phyloP scores from a whole-genome alignment of 1,140 invertebrate species.

The Augochlora pura region DNA sequence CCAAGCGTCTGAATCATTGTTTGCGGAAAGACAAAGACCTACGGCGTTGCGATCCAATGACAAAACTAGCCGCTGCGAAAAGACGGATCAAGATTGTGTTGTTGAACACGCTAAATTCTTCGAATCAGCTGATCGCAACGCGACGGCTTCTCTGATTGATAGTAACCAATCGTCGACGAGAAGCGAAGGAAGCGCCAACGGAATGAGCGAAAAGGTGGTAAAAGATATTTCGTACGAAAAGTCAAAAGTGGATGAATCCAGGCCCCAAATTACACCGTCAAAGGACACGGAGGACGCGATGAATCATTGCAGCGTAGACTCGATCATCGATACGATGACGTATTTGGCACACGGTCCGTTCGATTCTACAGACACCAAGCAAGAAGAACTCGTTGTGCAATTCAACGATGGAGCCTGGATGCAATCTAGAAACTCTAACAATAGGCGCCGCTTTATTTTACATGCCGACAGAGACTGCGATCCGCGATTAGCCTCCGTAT shows the following conservation, averaged over 20 bases:
- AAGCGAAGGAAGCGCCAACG: background rate
- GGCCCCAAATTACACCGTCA: background rate
- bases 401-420: background rate
- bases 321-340: slow-evolving; percentile 31
- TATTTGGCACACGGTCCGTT: slow-evolving; percentile 37
- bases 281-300: background rate
- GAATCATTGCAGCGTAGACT: background rate
- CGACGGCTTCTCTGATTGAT: background rate
- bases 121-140: background rate
- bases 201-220: slow-evolving; percentile 16
- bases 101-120: background rate
- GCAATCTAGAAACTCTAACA: background rate
- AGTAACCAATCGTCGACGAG: background rate
- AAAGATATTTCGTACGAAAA: slow-evolving; percentile 30
- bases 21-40: background rate
- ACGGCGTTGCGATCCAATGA: background rate
- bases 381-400: slow-evolving; percentile 39
- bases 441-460: slow-evolving; percentile 38
- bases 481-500: slow-evolving; percentile 12
- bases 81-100: background rate
- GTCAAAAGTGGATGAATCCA: background rate
- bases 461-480: slow-evolving; percentile 27
- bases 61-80: too few species aligned
- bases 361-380: background rate
- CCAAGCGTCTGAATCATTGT: background rate